phyloP scores from a whole-genome alignment of 1,140 invertebrate species.

The Galleria mellonella region DNA sequence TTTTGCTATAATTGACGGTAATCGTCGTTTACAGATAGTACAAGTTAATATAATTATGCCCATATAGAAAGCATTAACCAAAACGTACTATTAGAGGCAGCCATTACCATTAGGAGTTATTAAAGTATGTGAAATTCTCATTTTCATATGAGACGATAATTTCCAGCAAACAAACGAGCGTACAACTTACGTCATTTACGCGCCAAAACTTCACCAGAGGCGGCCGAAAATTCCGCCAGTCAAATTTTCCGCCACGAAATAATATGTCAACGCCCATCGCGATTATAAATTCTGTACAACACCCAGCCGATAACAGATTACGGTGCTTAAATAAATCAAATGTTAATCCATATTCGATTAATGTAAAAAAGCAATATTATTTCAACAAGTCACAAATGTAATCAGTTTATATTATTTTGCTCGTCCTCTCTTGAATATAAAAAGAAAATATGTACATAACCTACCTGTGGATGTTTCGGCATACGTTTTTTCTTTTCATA shows the following conservation, averaged over 20 bases:
- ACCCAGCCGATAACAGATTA: constrained; percentile 13
- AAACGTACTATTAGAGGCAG: constrained; percentile 4
- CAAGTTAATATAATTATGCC: no score
- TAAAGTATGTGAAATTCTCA: constrained; percentile 40
- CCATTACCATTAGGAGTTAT: constrained; percentile 19
- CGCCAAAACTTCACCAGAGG: constrained; percentile 23
- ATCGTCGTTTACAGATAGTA: no score
- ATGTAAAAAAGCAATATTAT: background rate
- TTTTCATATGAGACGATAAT: constrained; percentile 40
- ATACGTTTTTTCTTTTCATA: no score
- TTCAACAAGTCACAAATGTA: no score
- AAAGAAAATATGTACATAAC: no score
- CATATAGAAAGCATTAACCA: background rate
- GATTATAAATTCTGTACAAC: constrained; percentile 17
- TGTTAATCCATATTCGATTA: background rate
- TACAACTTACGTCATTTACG: constrained; percentile 44
- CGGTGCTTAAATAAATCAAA: constrained; percentile 8
- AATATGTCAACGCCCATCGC: constrained; percentile 34
- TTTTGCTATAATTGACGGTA: no score
- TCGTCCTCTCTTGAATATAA: no score
- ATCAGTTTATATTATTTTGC: no score
- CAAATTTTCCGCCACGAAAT: constrained; percentile 28
- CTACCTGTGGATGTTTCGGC: no score
- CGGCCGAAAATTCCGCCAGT: constrained; percentile 28
- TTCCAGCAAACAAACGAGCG: constrained; percentile 32